Evolutionary conservation across 2,797 vertebrate genomes (phyloP).

Genomic region (Anabacerthia variegaticeps): DNA sequence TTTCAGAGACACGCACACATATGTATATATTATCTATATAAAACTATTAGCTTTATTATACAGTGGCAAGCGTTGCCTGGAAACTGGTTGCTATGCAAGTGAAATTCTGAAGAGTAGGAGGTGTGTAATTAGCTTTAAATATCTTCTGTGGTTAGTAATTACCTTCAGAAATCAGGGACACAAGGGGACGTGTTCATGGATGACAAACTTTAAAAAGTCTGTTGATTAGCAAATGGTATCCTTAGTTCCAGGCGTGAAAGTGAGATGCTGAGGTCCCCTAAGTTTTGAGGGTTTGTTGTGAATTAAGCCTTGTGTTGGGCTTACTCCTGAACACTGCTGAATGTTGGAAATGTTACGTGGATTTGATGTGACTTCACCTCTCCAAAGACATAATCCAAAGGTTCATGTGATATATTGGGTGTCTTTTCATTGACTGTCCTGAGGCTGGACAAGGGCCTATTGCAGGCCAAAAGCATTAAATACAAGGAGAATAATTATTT

Average conservation of each 20-base stretch:
- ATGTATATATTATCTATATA: slow-evolving; percentile 60
- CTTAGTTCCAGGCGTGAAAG: neutral
- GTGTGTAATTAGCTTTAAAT: slow-evolving; percentile 84
- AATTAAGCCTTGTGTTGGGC: neutral
- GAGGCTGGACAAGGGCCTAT: neutral
- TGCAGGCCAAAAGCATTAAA: neutral
- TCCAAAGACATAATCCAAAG: neutral
- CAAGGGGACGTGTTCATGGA: slow-evolving; percentile 42
- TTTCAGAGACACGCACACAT: neutral
- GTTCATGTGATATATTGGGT: neutral
- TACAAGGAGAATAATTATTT: neutral
- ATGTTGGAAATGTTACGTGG: neutral
- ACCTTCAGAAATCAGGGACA: slow-evolving; percentile 69
- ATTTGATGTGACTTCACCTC: neutral
- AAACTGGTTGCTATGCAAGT: slow-evolving; percentile 80
- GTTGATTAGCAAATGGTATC: slow-evolving; percentile 28
- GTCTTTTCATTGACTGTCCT: neutral
- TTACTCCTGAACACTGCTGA: neutral
- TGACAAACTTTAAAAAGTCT: slow-evolving; percentile 27
- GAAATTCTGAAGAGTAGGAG: slow-evolving; percentile 79
- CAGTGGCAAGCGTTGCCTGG: slow-evolving; percentile 74
- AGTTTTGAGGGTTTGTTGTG: neutral
- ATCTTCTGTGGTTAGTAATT: slow-evolving; percentile 81
- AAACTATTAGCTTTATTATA: slow-evolving; percentile 73
- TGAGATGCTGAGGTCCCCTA: neutral